Base-by-base conservation (phyloP, 2,888 invertebrate genomes). In the Cyaniris semiargus region DNA sequence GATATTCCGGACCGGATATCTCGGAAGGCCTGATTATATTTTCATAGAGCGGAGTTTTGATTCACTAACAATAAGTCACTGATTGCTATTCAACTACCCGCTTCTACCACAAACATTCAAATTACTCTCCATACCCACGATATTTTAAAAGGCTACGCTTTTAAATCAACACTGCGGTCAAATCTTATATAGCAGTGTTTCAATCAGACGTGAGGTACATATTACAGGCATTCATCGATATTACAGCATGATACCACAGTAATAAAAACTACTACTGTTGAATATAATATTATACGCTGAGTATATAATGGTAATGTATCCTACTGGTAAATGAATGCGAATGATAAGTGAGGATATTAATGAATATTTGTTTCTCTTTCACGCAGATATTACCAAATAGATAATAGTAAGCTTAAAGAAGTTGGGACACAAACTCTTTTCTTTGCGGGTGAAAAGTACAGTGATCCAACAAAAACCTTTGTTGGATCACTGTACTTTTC, bases 161-260 rank as follows among this genome's bases (percentile, higher is more conserved):
- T 66, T 66, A 27, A 60, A 66, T 66, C 18, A 66, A 66, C 31
- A 10, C 66, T 66, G 66, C 66, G 66, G 66, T 66, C 15, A 66
- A 13, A 66, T 66, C 66, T 66, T 66, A 13, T 66, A 13, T 27
- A 15, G 27, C 66, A 6, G 27, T 66, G 31, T 66, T 31, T 18
- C 15, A 66, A 66, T 66, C 15, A 66, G 27, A 31, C 15, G 31
- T 66, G 27, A 27, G 27, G 27, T 66, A 27, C 18, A 66, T 66
- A 66, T 66, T 27, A 66, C 66, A 66, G 5, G 13, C 23, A 23
- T 66, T 66, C 27, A 31, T 58, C 53, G 18, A 53, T 53, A 53
- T 60, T 60, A 60, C 60, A 60, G 60, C 60, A 23, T 18, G 53
- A 53, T 53, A 18, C 53, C 53, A 53, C 53, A 53, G 5, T 53